Evolutionary conservation across 1,140 invertebrate species (phyloP).

Genomic region (Drosophila biarmipes): DNA sequence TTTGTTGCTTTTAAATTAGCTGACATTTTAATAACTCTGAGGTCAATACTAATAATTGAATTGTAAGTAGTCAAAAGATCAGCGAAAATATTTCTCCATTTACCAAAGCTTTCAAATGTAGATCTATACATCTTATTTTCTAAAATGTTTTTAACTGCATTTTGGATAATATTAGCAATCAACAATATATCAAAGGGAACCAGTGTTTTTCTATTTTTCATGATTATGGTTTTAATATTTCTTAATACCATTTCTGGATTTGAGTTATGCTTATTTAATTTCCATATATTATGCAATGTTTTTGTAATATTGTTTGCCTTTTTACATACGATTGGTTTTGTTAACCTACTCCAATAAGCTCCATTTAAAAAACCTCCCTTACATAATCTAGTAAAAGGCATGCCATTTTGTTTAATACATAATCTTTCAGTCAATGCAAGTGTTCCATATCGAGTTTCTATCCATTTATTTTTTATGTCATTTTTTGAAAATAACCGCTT

Average conservation of each 20-base stretch:
- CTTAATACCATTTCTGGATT: slow-evolving; percentile 40
- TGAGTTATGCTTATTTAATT: slow-evolving; percentile 10
- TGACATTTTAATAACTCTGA: slow-evolving; percentile 84
- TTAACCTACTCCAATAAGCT: slow-evolving; percentile 57
- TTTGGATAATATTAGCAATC: slow-evolving; percentile 84
- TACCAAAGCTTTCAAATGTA: neutral
- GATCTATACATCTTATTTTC: neutral
- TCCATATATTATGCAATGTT: slow-evolving; percentile 47
- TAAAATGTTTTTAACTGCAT: slow-evolving; percentile 5
- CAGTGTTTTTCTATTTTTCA: slow-evolving; percentile 53
- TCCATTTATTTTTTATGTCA: slow-evolving; percentile 55
- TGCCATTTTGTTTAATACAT: slow-evolving; percentile 64
- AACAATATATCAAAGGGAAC: slow-evolving; percentile 86
- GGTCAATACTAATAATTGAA: slow-evolving; percentile 85
- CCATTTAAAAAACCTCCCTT: slow-evolving; percentile 69
- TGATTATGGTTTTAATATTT: slow-evolving; percentile 52
- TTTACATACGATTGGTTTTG: slow-evolving; percentile 15
- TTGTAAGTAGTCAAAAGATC: slow-evolving; percentile 85
- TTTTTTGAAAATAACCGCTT: slow-evolving; percentile 13
- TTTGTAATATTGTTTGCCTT: slow-evolving; percentile 27
- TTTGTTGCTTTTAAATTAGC: slow-evolving; percentile 86
- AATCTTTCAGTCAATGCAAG: slow-evolving; percentile 42
- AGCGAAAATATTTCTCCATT: slow-evolving; percentile 53
- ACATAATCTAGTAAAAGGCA: slow-evolving; percentile 62
- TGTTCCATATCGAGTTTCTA: slow-evolving; percentile 39